Percentiles rank a stretch among this genome's conserved stretches.
These are phyloP conservation scores for Polypterus bichir DNA, from an alignment of 2,113 vertebrate species.

Conservation along the genomic window DNA sequence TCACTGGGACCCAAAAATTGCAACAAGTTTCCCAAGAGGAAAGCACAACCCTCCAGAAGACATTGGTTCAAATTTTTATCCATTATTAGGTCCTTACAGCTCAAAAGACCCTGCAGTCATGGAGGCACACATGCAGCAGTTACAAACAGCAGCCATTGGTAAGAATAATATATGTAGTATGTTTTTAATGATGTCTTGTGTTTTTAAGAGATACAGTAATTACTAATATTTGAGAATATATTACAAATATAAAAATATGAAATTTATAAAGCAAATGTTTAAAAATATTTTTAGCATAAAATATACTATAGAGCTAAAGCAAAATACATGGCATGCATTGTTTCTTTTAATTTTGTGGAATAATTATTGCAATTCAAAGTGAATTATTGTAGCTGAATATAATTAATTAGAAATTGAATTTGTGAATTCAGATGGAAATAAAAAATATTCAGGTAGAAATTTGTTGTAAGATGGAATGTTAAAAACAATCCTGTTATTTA, in stretches of 20 bases:
- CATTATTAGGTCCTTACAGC: conserved; percentile 82
- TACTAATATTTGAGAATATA: background rate
- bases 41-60: conserved; percentile 81
- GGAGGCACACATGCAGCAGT: conserved; percentile 86
- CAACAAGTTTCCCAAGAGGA: conserved; percentile 69
- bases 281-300: no score
- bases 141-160: conserved; percentile 80
- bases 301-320: no score
- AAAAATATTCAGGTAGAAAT: no score
- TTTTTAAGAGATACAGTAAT: background rate
- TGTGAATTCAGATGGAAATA: no score
- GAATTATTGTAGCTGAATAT: no score
- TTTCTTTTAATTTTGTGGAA: no score
- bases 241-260: background rate
- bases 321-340: no score
- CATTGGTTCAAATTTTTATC: conserved; percentile 86
- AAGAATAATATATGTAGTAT: conserved; percentile 26
- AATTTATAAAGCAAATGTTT: background rate
- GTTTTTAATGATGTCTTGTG: no score
- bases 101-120: conserved; percentile 79
- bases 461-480: no score
- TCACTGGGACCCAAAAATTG: conserved; percentile 86
- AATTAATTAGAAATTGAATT: no score
- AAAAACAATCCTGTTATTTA: no score
- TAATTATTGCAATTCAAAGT: no score